These are phyloP conservation scores for Catharus bicknelli DNA, from an alignment of 2,113 vertebrate species.

Conservation along the genomic window DNA sequence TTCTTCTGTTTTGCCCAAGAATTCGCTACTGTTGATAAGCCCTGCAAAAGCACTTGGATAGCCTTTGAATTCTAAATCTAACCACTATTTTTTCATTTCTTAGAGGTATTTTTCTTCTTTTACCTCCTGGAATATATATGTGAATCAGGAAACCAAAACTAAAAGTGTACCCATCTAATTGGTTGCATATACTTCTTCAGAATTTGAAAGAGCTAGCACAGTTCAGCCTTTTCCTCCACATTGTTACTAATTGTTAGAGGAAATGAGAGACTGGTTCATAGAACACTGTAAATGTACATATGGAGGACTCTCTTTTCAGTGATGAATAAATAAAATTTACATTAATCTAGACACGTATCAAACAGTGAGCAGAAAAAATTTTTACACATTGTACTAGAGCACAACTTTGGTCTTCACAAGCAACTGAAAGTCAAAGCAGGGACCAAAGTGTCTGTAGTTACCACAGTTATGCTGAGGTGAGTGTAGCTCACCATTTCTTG, in stretches of 20 bases:
- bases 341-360: neutral
- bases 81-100: neutral
- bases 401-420: neutral
- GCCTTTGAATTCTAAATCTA: neutral
- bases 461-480: neutral
- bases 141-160: neutral
- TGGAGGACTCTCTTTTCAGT: neutral
- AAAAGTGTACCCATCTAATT: neutral
- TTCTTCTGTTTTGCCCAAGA: neutral
- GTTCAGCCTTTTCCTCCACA: neutral
- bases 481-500: neutral
- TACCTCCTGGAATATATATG: fast-evolving
- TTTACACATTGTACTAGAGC: neutral
- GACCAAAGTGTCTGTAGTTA: neutral
- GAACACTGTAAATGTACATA: neutral
- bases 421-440: neutral
- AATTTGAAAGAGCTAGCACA: neutral
- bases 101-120: neutral
- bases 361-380: neutral
- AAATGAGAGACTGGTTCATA: neutral
- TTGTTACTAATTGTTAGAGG: neutral
- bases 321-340: neutral
- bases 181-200: neutral
- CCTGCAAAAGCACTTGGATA: neutral
- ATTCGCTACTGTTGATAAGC: neutral